phyloP scores from a whole-genome alignment of 2,888 invertebrate genomes.

The Phania funesta region DNA sequence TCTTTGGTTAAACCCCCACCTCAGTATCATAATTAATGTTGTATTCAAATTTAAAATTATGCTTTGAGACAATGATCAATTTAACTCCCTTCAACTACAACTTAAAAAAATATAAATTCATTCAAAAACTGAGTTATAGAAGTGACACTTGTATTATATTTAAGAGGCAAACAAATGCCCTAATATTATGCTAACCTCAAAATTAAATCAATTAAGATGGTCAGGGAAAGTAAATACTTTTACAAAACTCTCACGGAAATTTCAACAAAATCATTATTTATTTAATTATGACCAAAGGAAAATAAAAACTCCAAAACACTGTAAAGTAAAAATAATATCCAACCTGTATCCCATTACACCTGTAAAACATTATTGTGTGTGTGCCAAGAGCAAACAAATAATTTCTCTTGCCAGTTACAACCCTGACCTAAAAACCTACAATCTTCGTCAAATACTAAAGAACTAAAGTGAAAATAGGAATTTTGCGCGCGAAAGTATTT shows the following conservation, averaged over 20 bases:
- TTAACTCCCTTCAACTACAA: too few species aligned
- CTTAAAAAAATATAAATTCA: too few species aligned
- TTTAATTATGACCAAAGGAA: slow-evolving; percentile 15
- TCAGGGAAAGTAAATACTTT: slow-evolving; percentile 3
- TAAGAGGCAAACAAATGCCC: neutral
- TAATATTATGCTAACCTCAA: neutral
- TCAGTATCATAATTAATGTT: too few species aligned
- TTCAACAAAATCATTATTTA: neutral
- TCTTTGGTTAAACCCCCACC: too few species aligned
- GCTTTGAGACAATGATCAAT: too few species aligned
- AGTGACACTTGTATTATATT: too few species aligned
- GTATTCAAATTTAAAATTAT: too few species aligned
- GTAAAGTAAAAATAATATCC: neutral
- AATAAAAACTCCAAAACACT: neutral
- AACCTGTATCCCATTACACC: slow-evolving; percentile 25
- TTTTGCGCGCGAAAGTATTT: slow-evolving; percentile 31
- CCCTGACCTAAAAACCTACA: slow-evolving; percentile 47
- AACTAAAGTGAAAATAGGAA: neutral
- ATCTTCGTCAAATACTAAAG: neutral
- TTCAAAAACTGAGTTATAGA: too few species aligned
- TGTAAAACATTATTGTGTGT: slow-evolving; percentile 1
- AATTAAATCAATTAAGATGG: slow-evolving; percentile 18
- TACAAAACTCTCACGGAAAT: neutral
- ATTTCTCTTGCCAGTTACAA: slow-evolving; percentile 1
- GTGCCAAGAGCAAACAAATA: slow-evolving; percentile 16